These are phyloP conservation scores for Tragulus kanchil DNA, from an alignment of 2,113 vertebrate genomes.

Conservation along the genomic window DNA sequence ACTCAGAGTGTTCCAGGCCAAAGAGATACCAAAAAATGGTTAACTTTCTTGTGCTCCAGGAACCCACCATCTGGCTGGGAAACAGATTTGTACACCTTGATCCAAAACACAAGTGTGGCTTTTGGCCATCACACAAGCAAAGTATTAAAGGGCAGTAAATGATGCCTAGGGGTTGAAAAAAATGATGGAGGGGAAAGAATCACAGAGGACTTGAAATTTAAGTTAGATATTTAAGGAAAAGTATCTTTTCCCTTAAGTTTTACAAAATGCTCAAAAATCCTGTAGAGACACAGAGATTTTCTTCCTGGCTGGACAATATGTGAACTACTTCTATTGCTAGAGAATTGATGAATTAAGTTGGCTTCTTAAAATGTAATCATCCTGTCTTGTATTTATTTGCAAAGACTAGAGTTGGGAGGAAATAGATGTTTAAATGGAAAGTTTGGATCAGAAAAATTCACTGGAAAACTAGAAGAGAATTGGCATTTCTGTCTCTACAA, in stretches of 20 bases:
- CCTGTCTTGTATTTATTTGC: neutral
- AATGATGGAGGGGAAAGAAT: neutral
- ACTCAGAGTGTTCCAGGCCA: neutral
- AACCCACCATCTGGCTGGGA: neutral
- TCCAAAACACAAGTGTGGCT: neutral
- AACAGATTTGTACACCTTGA: neutral
- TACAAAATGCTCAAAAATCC: neutral
- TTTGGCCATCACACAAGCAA: neutral
- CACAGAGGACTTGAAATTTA: neutral
- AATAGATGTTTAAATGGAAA: neutral
- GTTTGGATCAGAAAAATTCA: constrained; percentile 14
- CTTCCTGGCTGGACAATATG: neutral
- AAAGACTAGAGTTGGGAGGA: constrained; percentile 1
- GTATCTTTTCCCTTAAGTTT: neutral
- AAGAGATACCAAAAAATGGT: neutral
- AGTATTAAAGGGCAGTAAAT: neutral
- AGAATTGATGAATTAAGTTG: constrained; percentile 37
- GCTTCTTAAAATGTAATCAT: constrained; percentile 3
- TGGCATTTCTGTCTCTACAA: neutral
- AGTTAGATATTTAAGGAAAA: neutral
- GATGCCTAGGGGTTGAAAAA: neutral
- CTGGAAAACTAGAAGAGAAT: neutral
- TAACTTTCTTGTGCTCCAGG: constrained; percentile 7
- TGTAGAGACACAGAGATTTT: neutral
- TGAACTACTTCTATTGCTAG: neutral